Conservation (phyloP, 2,797 vertebrate genomes). For the Jordanella pulchra region DNA sequence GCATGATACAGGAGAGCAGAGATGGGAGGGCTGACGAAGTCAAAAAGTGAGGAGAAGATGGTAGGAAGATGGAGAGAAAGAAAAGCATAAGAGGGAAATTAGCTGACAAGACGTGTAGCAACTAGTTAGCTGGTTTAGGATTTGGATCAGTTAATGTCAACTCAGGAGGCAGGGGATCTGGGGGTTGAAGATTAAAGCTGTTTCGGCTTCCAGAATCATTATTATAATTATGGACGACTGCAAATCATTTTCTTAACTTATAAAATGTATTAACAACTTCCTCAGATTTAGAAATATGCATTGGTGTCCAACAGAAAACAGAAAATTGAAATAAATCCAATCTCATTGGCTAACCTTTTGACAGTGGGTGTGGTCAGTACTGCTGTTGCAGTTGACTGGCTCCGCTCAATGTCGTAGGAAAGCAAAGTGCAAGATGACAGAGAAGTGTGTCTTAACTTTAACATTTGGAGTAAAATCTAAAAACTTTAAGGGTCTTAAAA, state of each 20-base stretch:
- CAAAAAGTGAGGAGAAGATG: slow-evolving; percentile 61
- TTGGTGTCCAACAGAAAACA: too few relatives aligned
- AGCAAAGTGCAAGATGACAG: too few relatives aligned
- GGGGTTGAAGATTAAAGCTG: background rate
- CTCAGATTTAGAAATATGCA: too few relatives aligned
- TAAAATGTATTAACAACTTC: too few relatives aligned
- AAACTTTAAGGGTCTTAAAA: too few relatives aligned
- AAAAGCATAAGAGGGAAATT: background rate
- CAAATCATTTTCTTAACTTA: background rate
- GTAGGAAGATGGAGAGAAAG: background rate
- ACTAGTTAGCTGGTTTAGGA: slow-evolving; percentile 19
- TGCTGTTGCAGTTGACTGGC: too few relatives aligned
- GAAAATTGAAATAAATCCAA: too few relatives aligned
- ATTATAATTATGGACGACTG: background rate
- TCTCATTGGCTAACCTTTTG: too few relatives aligned
- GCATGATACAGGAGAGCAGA: slow-evolving; percentile 56
- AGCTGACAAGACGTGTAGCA: slow-evolving; percentile 6
- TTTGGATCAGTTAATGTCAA: slow-evolving; percentile 3
- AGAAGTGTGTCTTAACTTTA: too few relatives aligned
- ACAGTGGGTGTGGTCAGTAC: too few relatives aligned
- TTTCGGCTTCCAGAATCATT: background rate
- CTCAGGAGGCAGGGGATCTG: slow-evolving; percentile 2
- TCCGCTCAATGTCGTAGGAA: too few relatives aligned
- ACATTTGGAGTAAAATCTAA: too few relatives aligned
- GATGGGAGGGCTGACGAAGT: slow-evolving; percentile 57